Conservation (phyloP, 2,113 vertebrate genomes). For the Thunnus thynnus region DNA sequence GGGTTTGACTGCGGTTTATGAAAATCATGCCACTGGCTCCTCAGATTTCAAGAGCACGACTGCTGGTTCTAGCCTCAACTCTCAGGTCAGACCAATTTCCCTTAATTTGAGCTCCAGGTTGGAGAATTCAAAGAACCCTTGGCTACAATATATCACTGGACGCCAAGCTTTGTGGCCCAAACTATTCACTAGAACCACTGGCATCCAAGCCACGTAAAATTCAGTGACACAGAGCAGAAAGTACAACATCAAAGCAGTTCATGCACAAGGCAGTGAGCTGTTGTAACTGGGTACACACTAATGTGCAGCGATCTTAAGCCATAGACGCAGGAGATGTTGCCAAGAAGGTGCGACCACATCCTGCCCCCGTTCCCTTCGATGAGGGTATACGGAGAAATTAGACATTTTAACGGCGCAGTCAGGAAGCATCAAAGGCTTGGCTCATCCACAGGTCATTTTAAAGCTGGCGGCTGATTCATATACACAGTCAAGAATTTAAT, state of each 20-base stretch:
- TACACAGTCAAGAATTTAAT: constrained; percentile 40
- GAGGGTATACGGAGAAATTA: constrained; percentile 51
- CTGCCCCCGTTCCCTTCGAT: constrained; percentile 56
- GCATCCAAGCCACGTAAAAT: constrained; percentile 55
- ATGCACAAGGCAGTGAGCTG: constrained; percentile 57
- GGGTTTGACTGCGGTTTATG: constrained; percentile 7
- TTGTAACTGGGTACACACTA: constrained; percentile 52
- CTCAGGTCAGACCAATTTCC: constrained; percentile 45
- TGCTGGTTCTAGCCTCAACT: constrained; percentile 22
- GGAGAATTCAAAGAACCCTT: constrained; percentile 48
- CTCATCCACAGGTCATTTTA: constrained; percentile 44
- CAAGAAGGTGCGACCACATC: constrained; percentile 79
- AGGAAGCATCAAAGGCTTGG: constrained; percentile 62
- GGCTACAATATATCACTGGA: constrained; percentile 28
- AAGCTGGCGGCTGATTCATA: constrained; percentile 51
- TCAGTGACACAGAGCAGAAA: constrained; percentile 50
- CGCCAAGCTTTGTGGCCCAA: constrained; percentile 35
- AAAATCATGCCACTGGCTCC: constrained; percentile 35
- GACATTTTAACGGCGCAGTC: constrained; percentile 49
- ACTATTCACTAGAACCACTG: constrained; percentile 59
- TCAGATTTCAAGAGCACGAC: constrained; percentile 36
- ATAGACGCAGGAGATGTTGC: constrained; percentile 41
- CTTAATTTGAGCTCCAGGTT: constrained; percentile 46
- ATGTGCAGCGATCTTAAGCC: constrained; percentile 41
- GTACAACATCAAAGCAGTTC: constrained; percentile 56